Conservation (phyloP, 2,888 invertebrate genomes). For the Tachina lurida region DNA sequence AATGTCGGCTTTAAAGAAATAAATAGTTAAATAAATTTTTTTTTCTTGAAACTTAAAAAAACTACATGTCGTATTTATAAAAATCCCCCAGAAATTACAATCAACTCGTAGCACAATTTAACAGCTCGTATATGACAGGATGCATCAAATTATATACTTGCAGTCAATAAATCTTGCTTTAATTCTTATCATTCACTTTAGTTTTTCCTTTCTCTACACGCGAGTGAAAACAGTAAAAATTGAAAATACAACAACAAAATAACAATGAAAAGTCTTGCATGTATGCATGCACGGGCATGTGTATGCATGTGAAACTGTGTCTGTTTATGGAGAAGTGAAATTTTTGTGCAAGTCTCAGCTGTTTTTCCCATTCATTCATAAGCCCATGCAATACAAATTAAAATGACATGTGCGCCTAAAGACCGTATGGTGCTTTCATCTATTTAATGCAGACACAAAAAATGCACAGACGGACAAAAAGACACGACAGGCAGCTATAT, state of each 20-base stretch:
- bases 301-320: background rate
- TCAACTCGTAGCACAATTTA: constrained; percentile 31
- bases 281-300: background rate
- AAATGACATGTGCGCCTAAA: constrained; percentile 68
- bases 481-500: background rate
- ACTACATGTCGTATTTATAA: no score
- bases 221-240: constrained; percentile 35
- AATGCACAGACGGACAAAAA: background rate
- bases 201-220: constrained; percentile 48
- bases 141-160: constrained; percentile 65
- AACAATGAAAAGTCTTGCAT: background rate
- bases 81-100: constrained; percentile 1
- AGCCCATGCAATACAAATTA: constrained; percentile 67
- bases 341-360: constrained; percentile 69
- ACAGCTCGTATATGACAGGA: constrained; percentile 56
- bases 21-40: no score
- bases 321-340: constrained; percentile 15
- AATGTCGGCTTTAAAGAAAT: background rate
- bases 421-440: constrained; percentile 62
- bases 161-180: constrained; percentile 65
- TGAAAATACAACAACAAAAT: background rate
- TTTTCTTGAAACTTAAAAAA: constrained; percentile 9
- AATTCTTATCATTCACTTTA: constrained; percentile 61
- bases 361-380: constrained; percentile 70
- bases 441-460: constrained; percentile 25